A percentile compares a stretch with the other conserved stretches of the same genome.
Evolutionary conservation across 2,797 vertebrate genomes (phyloP).

Genomic region (Notamacropus eugenii): DNA sequence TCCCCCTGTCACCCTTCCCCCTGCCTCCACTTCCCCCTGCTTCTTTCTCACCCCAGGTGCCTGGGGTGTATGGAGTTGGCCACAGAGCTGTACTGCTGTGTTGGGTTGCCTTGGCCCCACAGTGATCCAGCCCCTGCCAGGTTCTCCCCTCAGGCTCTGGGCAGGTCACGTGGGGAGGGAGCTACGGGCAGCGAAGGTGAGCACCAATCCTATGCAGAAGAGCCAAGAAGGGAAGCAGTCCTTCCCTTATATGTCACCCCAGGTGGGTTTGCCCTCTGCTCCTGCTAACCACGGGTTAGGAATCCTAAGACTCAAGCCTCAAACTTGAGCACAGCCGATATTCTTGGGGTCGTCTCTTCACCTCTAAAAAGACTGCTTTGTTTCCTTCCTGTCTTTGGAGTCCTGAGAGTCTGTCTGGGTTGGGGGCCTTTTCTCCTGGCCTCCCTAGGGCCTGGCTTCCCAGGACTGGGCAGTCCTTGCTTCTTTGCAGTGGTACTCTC

Average conservation of each 20-base stretch:
- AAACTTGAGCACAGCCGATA: neutral
- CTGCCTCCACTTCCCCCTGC: no score
- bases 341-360: neutral
- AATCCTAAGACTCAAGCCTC: neutral
- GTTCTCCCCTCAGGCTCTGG: no score
- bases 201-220: neutral
- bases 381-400: conserved; percentile 19
- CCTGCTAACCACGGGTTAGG: neutral
- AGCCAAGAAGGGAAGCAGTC: no score
- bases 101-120: no score
- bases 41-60: neutral
- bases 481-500: conserved; percentile 7
- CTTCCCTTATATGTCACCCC: neutral
- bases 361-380: neutral
- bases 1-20: no score
- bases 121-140: no score
- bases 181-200: neutral
- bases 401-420: neutral
- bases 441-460: no score
- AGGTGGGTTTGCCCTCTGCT: neutral
- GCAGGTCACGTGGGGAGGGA: neutral
- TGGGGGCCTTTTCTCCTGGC: conserved; percentile 13
- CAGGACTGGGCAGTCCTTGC: neutral
- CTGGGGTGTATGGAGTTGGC: neutral
- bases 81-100: no score